These are phyloP conservation scores for Danio kyathit DNA, from an alignment of 2,797 vertebrate genomes.

Conservation along the genomic window DNA sequence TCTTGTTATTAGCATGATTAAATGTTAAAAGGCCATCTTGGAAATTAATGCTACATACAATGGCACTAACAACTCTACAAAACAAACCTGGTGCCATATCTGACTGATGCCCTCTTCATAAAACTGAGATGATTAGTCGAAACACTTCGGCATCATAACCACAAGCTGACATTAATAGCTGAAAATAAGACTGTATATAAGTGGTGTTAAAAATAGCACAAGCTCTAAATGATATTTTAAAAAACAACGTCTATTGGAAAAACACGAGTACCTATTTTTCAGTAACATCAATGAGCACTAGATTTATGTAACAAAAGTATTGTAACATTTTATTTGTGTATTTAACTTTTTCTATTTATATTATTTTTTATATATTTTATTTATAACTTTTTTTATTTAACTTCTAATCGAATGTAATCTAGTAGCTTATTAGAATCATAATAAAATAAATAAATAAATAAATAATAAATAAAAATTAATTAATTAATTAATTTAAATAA, in stretches of 20 bases:
- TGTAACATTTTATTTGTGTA: too few species aligned
- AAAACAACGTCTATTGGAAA: neutral
- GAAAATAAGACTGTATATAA: neutral
- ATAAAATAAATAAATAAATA: too few species aligned
- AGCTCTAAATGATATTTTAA: neutral
- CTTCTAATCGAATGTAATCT: too few species aligned
- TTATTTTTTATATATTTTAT: too few species aligned
- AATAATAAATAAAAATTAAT: too few species aligned
- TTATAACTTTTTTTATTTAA: too few species aligned
- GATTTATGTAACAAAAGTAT: too few species aligned
- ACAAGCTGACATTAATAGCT: neutral
- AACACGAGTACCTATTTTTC: neutral
- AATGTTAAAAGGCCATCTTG: conserved; percentile 17
- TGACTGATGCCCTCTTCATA: neutral
- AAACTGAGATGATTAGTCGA: neutral
- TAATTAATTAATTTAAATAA: too few species aligned
- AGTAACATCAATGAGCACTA: neutral
- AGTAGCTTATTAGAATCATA: too few species aligned
- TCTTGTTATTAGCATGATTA: conserved; percentile 23
- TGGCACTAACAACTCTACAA: conserved; percentile 4
- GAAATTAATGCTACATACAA: conserved; percentile 10
- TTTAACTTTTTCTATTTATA: too few species aligned
- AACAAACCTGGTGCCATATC: neutral
- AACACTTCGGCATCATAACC: neutral
- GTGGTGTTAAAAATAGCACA: neutral